Percentiles rank a stretch among this genome's conserved stretches.
Conservation (phyloP, 1,140 invertebrate species). For the Leptinotarsa undecemlineata region DNA sequence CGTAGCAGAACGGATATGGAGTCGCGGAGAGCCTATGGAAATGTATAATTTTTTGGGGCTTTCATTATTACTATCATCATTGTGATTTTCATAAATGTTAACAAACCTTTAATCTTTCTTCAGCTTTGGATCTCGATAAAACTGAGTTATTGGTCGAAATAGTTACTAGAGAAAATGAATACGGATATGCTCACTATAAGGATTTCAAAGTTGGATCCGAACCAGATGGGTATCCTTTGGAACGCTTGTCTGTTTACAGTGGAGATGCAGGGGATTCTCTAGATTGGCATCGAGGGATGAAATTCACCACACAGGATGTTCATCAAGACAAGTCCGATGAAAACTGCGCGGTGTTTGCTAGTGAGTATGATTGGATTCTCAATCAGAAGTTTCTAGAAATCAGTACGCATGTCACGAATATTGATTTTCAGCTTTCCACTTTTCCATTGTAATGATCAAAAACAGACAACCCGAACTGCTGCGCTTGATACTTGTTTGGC, state of each 20-base stretch:
- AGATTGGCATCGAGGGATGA: conserved; percentile 70
- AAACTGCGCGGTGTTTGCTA: conserved; percentile 69
- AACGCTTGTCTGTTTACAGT: conserved; percentile 63
- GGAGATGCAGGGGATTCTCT: conserved; percentile 72
- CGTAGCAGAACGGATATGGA: too few species aligned
- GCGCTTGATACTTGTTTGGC: too few species aligned
- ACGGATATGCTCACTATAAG: conserved; percentile 64
- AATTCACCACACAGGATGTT: conserved; percentile 72
- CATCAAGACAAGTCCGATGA: conserved; percentile 74
- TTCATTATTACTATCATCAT: too few species aligned
- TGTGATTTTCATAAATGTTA: too few species aligned
- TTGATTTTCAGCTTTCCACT: too few species aligned
- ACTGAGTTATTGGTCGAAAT: conserved; percentile 64
- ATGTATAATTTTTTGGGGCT: too few species aligned
- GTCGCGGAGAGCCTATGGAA: too few species aligned
- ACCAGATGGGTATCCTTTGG: conserved; percentile 66
- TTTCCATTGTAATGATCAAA: too few species aligned
- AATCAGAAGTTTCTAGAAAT: too few species aligned
- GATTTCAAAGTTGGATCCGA: conserved; percentile 69
- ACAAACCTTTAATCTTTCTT: too few species aligned
- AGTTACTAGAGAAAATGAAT: conserved; percentile 62
- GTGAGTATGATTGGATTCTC: conserved; percentile 25
- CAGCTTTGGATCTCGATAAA: conserved; percentile 24
- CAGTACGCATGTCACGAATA: too few species aligned
- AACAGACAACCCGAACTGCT: too few species aligned